Base-by-base conservation (phyloP, 1,140 invertebrate genomes). In the Glomeris maerens region DNA sequence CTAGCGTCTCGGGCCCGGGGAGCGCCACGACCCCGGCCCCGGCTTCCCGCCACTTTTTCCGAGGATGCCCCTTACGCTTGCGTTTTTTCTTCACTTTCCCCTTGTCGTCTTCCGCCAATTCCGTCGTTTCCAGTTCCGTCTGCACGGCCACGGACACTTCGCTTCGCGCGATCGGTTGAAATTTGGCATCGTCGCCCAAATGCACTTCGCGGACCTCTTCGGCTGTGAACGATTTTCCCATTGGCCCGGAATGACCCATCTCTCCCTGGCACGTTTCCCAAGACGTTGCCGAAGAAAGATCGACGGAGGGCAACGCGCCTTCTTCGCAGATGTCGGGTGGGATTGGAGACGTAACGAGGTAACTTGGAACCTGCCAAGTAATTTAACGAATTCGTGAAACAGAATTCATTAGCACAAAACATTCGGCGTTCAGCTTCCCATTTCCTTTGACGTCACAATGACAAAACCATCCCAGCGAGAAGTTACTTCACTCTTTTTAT, bases 331-430 rank as follows among this genome's bases (percentile, higher is more conserved):
- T 49, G 27, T 57, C 27, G 17, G 58, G 45, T 26, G 49, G 60
- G 22, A 68, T 55, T 5, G 66, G 66, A n/a, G 69, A 71, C 25
- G 70, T 72, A 5, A 69, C 70, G 47, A 70, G 58, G 48, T 70
- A 59, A 17, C 55, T 47, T 21, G 67, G 66, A 17, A 69, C 51
- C 55, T 68, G 51, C 26, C 46, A 52, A 42, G 25, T n/a, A n/a
- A n/a, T n/a, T n/a, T n/a, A n/a, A n/a, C n/a, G n/a, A n/a, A n/a
- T n/a, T n/a, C n/a, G n/a, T n/a, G n/a, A n/a, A n/a, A n/a, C n/a
- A n/a, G n/a, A n/a, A n/a, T n/a, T n/a, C n/a, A n/a, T n/a, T n/a
- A n/a, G n/a, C n/a, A n/a, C n/a, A n/a, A n/a, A n/a, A n/a, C n/a
- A n/a, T n/a, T n/a, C n/a, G n/a, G n/a, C n/a, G n/a, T n/a, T n/a